Percentiles rank a stretch among this genome's conserved stretches.
These are phyloP conservation scores for Addax nasomaculatus DNA, from an alignment of 2,113 vertebrate species.

Conservation along the genomic window DNA sequence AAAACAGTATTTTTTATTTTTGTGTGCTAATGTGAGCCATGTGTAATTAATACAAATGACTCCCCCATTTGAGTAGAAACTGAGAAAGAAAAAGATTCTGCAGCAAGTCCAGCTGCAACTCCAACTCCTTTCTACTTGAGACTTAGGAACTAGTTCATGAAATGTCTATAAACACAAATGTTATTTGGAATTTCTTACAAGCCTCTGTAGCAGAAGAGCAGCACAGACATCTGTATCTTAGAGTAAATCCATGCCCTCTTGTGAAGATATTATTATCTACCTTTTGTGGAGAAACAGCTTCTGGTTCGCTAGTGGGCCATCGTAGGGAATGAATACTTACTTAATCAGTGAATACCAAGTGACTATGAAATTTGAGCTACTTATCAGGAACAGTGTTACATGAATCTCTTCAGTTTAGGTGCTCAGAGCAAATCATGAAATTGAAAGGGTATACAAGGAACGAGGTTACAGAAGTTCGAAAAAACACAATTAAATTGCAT, in stretches of 20 bases:
- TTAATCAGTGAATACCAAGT: neutral
- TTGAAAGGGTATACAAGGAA: neutral
- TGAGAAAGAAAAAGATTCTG: neutral
- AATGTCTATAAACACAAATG: neutral
- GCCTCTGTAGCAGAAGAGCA: neutral
- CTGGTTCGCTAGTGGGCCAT: neutral
- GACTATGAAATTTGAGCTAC: neutral
- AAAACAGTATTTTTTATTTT: neutral
- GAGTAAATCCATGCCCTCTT: neutral
- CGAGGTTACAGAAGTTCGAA: neutral
- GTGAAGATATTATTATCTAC: neutral
- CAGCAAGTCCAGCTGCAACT: neutral
- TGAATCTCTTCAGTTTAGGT: neutral
- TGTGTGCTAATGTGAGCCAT: neutral
- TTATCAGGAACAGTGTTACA: neutral
- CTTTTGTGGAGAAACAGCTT: neutral
- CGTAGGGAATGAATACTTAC: neutral
- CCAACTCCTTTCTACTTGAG: neutral
- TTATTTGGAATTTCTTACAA: neutral
- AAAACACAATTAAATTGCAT: neutral
- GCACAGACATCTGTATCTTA: neutral
- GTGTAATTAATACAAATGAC: neutral
- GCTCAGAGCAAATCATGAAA: neutral
- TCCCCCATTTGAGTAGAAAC: neutral
- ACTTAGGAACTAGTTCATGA: neutral